A percentile compares a stretch with the other conserved stretches of the same genome.
phyloP scores from a whole-genome alignment of 2,888 invertebrate genomes.

The Callyntrura sp. region DNA sequence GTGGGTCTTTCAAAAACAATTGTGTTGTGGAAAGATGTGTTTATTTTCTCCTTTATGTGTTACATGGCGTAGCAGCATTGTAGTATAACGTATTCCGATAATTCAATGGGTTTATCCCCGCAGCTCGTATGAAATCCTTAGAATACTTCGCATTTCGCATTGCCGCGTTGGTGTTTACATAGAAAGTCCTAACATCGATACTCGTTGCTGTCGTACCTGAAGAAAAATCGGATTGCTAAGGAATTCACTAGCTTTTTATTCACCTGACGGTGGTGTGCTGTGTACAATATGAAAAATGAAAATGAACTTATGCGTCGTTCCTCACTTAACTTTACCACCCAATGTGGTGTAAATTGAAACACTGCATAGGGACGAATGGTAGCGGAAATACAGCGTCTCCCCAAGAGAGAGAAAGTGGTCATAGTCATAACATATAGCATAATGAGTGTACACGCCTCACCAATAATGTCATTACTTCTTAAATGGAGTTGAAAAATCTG shows the following conservation, averaged over 20 bases:
- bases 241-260: slow-evolving; percentile 1
- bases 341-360: too few relatives aligned
- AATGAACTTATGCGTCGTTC: slow-evolving; percentile 4
- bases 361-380: too few relatives aligned
- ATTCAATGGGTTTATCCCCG: not conserved
- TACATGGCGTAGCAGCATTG: not conserved
- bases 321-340: too few relatives aligned
- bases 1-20: slow-evolving; percentile 6
- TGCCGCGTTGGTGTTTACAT: too few relatives aligned
- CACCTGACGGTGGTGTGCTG: not conserved
- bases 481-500: not conserved
- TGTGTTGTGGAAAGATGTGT: not conserved
- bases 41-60: not conserved
- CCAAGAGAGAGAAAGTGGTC: not conserved
- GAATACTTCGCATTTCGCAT: not conserved
- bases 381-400: too few relatives aligned
- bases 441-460: not conserved
- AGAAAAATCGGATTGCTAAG: not conserved
- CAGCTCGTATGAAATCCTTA: not conserved
- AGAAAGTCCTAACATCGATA: too few relatives aligned
- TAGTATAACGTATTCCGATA: not conserved
- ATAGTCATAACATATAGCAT: not conserved
- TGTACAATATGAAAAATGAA: not conserved
- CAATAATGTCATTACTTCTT: slow-evolving; percentile 10
- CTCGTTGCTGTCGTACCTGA: not conserved